These are phyloP conservation scores for Felis catus DNA, from an alignment of 2,113 vertebrate genomes.

Conservation along the genomic window F.catus_Fca126_mat1.0 CM031412.1:35242001-35242500, in stretches of 20 bases:
- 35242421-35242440: not conserved
- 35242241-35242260: not conserved
- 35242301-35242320: not conserved
- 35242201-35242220: not conserved
- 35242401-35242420: not conserved
- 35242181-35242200: constrained; percentile 6
- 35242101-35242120: constrained; percentile 35
- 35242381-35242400: not conserved
- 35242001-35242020: constrained; percentile 24
- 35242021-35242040: constrained; percentile 6
- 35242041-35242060: not conserved
- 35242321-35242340: not conserved
- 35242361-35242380: not conserved
- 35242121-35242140: not conserved
- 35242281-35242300: not conserved
- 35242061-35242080: not conserved
- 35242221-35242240: not conserved
- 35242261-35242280: not conserved
- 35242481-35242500: not conserved
- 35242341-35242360: not conserved
- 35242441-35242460: not conserved
- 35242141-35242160: not conserved
- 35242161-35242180: not conserved
- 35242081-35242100: not conserved
- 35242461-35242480: not conserved